Percentiles rank a stretch among this genome's conserved stretches.
Conservation (phyloP, 37 sponge, comb jelly and placozoan species). For the Halichondria panicea region DNA sequence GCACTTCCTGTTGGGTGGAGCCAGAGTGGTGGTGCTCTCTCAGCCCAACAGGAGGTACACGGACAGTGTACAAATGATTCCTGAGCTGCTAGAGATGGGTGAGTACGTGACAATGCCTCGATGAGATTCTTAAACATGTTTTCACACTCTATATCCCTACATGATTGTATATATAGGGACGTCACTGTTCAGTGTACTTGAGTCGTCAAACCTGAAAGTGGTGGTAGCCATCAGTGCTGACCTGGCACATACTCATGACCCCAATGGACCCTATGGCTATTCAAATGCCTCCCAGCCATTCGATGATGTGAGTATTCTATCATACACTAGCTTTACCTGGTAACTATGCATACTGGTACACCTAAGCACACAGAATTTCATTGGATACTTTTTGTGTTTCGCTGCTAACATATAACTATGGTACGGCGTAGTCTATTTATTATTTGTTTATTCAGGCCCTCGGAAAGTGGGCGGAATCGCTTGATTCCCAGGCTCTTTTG, state of each 20-base stretch:
- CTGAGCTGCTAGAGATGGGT: slow-evolving; percentile 62
- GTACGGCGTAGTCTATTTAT: not conserved
- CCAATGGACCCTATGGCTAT: slow-evolving; percentile 74
- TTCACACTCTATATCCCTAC: not conserved
- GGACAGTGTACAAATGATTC: slow-evolving; percentile 63
- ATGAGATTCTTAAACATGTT: not conserved
- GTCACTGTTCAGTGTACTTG: slow-evolving; percentile 25
- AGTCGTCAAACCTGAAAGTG: slow-evolving; percentile 17
- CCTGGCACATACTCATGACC: slow-evolving; percentile 75
- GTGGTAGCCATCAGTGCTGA: slow-evolving; percentile 75
- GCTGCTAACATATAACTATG: not conserved
- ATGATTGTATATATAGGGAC: slow-evolving; percentile 1
- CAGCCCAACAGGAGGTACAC: slow-evolving; percentile 75
- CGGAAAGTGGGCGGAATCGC: slow-evolving; percentile 51
- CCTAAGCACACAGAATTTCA: too few relatives aligned
- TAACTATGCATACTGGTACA: too few relatives aligned
- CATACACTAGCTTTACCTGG: not conserved
- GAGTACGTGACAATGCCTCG: not conserved
- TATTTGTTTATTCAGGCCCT: slow-evolving; percentile 44
- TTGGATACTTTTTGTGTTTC: too few relatives aligned
- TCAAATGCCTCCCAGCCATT: slow-evolving; percentile 77
- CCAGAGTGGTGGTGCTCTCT: slow-evolving; percentile 44
- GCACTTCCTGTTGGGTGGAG: slow-evolving; percentile 25
- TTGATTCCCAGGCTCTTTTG: slow-evolving; percentile 28
- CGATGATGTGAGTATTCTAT: slow-evolving; percentile 43